phyloP scores from a whole-genome alignment of 2,888 invertebrate species.

The Calephelis perditalis region DNA sequence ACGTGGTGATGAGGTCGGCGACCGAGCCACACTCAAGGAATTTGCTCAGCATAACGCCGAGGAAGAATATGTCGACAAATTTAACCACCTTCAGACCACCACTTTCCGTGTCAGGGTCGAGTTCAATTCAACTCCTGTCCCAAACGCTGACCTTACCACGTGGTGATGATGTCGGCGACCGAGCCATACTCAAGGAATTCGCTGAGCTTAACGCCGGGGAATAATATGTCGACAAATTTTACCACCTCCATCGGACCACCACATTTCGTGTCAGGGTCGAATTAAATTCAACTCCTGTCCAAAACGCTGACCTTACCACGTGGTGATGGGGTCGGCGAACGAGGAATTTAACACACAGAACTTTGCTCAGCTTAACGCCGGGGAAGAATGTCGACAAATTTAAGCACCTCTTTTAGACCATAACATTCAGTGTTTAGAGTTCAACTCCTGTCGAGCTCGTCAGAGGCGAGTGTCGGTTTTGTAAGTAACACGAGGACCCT shows the following conservation, averaged over 20 bases:
- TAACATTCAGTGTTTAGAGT: not conserved
- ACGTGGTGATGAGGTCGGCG: slow-evolving; percentile 87
- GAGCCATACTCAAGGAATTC: slow-evolving; percentile 91
- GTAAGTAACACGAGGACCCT: too few species aligned
- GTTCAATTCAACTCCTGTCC: not conserved
- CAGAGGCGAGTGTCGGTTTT: too few species aligned
- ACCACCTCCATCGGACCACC: not conserved
- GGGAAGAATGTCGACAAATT: too few species aligned
- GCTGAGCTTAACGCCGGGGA: slow-evolving; percentile 77
- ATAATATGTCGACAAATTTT: too few species aligned
- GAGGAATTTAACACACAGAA: slow-evolving; percentile 92
- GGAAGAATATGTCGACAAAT: too few species aligned
- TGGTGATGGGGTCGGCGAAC: slow-evolving; percentile 82
- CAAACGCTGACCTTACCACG: slow-evolving; percentile 89
- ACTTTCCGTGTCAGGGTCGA: not conserved
- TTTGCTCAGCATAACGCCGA: slow-evolving; percentile 83
- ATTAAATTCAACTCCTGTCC: not conserved
- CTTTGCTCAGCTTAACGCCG: slow-evolving; percentile 88
- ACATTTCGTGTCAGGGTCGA: not conserved
- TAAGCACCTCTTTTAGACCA: too few species aligned
- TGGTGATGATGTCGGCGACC: slow-evolving; percentile 82
- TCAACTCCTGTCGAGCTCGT: not conserved
- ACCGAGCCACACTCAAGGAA: slow-evolving; percentile 86
- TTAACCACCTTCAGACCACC: not conserved
- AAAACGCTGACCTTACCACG: slow-evolving; percentile 90